Evolutionary conservation across 1,140 invertebrate genomes (phyloP), one percentile per base, ranked within the genome.

Genomic region (Drosophila auraria): DNA sequence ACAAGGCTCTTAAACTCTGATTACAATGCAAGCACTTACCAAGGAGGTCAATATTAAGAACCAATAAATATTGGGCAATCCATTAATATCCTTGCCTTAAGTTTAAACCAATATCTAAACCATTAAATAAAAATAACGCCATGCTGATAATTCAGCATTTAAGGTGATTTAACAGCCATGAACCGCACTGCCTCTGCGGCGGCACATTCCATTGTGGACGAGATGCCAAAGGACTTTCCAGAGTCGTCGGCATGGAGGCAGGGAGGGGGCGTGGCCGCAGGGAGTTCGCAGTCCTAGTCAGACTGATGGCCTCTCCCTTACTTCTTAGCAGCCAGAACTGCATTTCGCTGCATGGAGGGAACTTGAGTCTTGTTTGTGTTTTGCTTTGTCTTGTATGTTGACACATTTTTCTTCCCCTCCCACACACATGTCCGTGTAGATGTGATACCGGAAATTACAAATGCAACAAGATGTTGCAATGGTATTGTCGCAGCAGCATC

Each of bases 391-490:
- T 45, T 81, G 51, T 66, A 49, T 89, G 84, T 78, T 87, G 84
- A 84, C 84, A 87, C 81, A 87, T 89, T 87, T 87, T 87, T 61
- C 27, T 44, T 20, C 42, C 50, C 27, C 49, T 27, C 49, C 14
- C 20, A 5, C 36, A 38, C 36, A 38, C 23, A 42, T 38, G 42
- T 53, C 25, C 45, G 20, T 40, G 66, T 61, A 59, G 66, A 50
- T 72, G 59, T 64, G 63, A 81, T 75, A 84, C 84, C 84, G 84
- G 84, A 87, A 87, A 89, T 84, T 83, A 76, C 78, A 87, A 87
- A 84, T 83, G 84, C 84, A 89, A 89, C 84, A 89, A 89, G 74
- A 89, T 89, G 84, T 87, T 81, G 65, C 65, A 83, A 63, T 50
- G 65, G 70, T 59, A 82, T 76, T 87, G 60, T 87, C 65, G 63